A percentile compares a stretch with the other conserved stretches of the same genome.
These are phyloP conservation scores for Rosalia funebris DNA, from an alignment of 2,888 invertebrate genomes.

Conservation along the genomic window DNA sequence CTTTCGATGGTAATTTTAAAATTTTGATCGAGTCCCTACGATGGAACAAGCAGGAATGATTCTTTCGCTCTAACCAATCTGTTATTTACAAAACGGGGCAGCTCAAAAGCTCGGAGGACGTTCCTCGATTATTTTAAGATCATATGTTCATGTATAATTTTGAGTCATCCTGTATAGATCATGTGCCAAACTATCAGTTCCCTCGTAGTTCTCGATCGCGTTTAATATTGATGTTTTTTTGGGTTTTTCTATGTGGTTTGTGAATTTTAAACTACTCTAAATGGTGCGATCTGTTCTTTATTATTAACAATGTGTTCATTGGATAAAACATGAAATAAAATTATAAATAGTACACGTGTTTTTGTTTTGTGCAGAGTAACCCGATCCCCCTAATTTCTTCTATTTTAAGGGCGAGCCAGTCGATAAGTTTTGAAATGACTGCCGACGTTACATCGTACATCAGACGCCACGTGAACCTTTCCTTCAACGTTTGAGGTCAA, in stretches of 20 bases:
- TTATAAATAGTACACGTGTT: constrained; percentile 47
- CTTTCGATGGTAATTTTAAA: constrained; percentile 16
- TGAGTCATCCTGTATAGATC: constrained; percentile 2
- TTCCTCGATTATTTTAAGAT: too few relatives aligned
- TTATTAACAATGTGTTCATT: constrained; percentile 64
- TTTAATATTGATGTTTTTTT: constrained; percentile 28
- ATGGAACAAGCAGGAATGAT: constrained; percentile 22
- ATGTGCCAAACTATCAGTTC: constrained; percentile 37
- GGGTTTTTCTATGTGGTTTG: constrained; percentile 31
- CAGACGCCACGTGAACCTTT: neutral
- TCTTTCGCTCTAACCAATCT: too few relatives aligned
- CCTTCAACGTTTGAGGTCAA: constrained; percentile 7
- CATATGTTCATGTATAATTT: too few relatives aligned
- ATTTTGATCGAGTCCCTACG: constrained; percentile 15
- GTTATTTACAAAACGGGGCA: too few relatives aligned
- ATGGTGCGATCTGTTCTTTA: constrained; percentile 62
- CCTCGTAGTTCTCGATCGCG: constrained; percentile 14
- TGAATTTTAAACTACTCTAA: constrained; percentile 49
- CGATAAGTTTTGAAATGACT: too few relatives aligned
- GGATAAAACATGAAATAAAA: constrained; percentile 62
- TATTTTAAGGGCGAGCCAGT: too few relatives aligned
- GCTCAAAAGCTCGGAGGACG: too few relatives aligned
- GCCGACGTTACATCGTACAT: neutral
- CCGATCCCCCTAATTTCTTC: too few relatives aligned
- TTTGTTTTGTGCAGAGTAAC: neutral